phyloP scores from a whole-genome alignment of 2,888 invertebrate species.

The Orthosia incerta region DNA sequence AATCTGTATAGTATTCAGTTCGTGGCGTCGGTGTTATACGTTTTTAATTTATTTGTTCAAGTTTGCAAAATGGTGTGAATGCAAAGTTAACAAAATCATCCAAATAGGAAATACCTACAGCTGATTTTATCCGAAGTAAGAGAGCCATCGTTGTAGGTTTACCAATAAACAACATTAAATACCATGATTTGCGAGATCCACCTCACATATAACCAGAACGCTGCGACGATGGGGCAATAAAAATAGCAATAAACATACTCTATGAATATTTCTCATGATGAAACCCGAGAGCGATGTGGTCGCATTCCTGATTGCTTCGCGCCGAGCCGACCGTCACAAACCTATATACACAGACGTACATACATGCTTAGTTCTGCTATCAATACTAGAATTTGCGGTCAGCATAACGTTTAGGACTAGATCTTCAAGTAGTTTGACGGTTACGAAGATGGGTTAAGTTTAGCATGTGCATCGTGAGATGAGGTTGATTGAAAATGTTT shows the following conservation, averaged over 20 bases:
- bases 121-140: too few relatives aligned
- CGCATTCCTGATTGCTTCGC: slow-evolving; percentile 67
- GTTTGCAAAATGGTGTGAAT: too few relatives aligned
- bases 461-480: background rate
- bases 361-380: slow-evolving; percentile 37
- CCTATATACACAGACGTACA: background rate
- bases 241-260: slow-evolving; percentile 59
- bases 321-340: slow-evolving; percentile 33
- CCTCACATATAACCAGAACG: slow-evolving; percentile 3
- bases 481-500: background rate
- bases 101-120: too few relatives aligned
- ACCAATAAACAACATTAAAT: slow-evolving; percentile 7
- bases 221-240: slow-evolving; percentile 42
- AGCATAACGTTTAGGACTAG: slow-evolving; percentile 43
- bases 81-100: too few relatives aligned
- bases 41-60: too few relatives aligned
- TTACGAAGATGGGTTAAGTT: slow-evolving; percentile 9
- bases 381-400: slow-evolving; percentile 62
- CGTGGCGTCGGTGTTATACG: too few relatives aligned
- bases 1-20: too few relatives aligned
- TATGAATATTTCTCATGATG: slow-evolving; percentile 60
- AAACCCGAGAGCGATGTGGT: slow-evolving; percentile 71
- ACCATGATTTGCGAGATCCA: background rate
- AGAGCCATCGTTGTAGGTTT: background rate
- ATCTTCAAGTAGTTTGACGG: slow-evolving; percentile 28